phyloP scores from a whole-genome alignment of 2,113 vertebrate genomes.

The Stomatorhinus ivindoensis region DNA sequence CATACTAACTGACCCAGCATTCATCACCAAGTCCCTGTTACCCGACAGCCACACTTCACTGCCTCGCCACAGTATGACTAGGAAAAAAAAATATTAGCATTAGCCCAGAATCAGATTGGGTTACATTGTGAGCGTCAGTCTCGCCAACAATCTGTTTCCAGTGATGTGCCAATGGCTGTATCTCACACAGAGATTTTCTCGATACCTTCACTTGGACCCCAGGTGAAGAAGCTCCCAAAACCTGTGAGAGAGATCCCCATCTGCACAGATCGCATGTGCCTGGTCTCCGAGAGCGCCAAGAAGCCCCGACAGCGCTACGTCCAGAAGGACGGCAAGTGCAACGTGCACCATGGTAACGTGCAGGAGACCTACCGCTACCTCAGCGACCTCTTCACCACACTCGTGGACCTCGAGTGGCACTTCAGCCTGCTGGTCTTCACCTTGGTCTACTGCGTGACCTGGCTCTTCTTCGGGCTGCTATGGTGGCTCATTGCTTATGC shows the following conservation, averaged over 20 bases:
- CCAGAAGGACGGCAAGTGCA: conserved; percentile 77
- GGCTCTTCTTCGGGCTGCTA: conserved; percentile 79
- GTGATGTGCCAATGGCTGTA: not conserved
- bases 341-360: conserved; percentile 76
- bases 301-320: conserved; percentile 70
- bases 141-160: not conserved
- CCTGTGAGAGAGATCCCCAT: conserved; percentile 1
- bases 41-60: too few relatives aligned
- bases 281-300: conserved; percentile 16
- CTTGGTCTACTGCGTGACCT: conserved; percentile 75
- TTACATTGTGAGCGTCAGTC: not conserved
- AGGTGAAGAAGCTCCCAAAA: conserved; percentile 15
- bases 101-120: too few relatives aligned
- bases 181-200: not conserved
- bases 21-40: too few relatives aligned
- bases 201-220: not conserved
- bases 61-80: too few relatives aligned
- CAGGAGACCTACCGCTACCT: conserved; percentile 77
- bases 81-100: too few relatives aligned
- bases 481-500: conserved; percentile 80
- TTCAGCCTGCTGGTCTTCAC: conserved; percentile 78
- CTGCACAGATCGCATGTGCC: not conserved
- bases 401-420: conserved; percentile 79
- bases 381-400: conserved; percentile 78
- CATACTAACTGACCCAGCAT: not conserved